These are phyloP conservation scores for Smithornis capensis DNA, from an alignment of 2,113 vertebrate genomes.

Conservation along the genomic window DNA sequence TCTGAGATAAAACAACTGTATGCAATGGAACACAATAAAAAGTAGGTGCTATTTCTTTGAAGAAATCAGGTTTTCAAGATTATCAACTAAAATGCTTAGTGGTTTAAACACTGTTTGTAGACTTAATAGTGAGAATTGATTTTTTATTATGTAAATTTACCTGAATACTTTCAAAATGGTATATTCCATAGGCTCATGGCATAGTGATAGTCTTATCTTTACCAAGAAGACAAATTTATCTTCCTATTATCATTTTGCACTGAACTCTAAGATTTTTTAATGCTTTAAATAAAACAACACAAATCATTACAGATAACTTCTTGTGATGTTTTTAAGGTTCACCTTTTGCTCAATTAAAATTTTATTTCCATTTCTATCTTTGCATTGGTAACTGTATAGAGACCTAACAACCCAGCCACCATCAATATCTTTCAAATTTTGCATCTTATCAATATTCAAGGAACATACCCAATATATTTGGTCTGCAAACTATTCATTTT, in stretches of 20 bases:
- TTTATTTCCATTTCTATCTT: background rate
- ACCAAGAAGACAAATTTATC: background rate
- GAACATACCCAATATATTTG: background rate
- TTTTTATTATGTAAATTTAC: background rate
- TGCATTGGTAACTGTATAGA: background rate
- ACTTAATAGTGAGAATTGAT: background rate
- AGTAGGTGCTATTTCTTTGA: background rate
- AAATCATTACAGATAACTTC: background rate
- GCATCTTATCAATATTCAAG: background rate
- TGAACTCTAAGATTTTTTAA: background rate
- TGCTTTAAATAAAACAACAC: background rate
- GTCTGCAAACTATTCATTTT: background rate
- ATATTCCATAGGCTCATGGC: background rate
- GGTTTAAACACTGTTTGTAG: background rate
- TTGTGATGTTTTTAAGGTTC: background rate
- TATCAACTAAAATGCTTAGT: background rate
- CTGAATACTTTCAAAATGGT: background rate
- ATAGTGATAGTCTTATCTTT: background rate
- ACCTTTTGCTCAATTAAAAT: background rate
- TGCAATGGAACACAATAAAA: background rate
- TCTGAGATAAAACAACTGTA: background rate
- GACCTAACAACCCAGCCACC: background rate
- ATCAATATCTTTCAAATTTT: background rate
- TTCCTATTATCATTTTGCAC: background rate
- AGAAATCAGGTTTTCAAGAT: background rate